Conservation (phyloP, 2,113 vertebrate species). For the Bambusicola thoracicus region DNA sequence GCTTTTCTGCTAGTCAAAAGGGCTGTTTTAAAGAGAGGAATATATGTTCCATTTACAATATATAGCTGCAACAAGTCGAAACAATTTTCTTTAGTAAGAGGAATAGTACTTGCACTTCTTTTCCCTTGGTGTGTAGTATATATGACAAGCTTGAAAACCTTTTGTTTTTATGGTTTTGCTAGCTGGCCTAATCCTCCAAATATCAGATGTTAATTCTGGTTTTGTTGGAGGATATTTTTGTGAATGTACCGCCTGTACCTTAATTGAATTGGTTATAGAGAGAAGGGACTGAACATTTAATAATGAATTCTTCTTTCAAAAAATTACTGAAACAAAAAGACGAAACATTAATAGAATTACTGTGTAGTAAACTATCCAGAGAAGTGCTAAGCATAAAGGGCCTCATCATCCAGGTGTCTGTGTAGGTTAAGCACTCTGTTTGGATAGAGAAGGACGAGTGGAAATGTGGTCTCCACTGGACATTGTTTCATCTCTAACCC, state of each 20-base stretch:
- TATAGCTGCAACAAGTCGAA: neutral
- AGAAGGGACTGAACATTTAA: conserved; percentile 48
- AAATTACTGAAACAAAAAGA: conserved; percentile 56
- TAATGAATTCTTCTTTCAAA: conserved; percentile 61
- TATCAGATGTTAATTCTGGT: neutral
- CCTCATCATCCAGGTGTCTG: neutral
- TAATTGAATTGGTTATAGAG: conserved; percentile 51
- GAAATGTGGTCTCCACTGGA: neutral
- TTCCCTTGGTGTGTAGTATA: neutral
- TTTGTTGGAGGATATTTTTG: conserved; percentile 32
- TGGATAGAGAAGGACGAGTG: neutral
- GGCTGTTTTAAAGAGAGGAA: neutral
- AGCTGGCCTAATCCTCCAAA: neutral
- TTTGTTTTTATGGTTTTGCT: neutral
- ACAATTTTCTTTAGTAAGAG: neutral
- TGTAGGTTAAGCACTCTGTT: neutral
- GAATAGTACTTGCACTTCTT: neutral
- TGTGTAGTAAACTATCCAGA: conserved; percentile 26
- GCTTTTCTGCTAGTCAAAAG: neutral
- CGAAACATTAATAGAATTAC: conserved; percentile 61
- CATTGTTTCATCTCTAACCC: neutral
- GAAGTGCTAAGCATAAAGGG: conserved; percentile 37
- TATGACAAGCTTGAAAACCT: neutral
- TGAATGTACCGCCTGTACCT: neutral
- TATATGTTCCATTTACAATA: neutral